Evolutionary conservation across 2,113 vertebrate species (phyloP).

Genomic region (Climacteris rufus): DNA sequence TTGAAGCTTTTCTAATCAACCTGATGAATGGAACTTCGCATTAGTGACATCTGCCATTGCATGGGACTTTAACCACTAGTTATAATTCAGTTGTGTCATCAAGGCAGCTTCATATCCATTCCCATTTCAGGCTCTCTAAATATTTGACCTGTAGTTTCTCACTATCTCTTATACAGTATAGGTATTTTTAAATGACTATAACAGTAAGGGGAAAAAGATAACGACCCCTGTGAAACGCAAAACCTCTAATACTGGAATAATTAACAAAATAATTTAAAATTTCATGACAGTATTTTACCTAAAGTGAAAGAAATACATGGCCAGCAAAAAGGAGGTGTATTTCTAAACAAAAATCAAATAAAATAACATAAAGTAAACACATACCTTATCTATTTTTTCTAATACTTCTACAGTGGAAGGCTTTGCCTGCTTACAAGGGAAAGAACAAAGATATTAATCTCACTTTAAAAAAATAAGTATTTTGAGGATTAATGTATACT

Average conservation of each 20-base stretch:
- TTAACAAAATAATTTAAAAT: neutral
- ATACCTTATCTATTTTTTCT: constrained; percentile 97
- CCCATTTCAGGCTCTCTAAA: neutral
- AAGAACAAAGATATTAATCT: constrained; percentile 27
- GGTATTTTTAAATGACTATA: neutral
- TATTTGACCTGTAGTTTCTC: neutral
- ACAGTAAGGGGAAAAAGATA: neutral
- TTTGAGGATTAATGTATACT: neutral
- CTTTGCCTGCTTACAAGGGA: constrained; percentile 80
- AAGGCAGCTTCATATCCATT: neutral
- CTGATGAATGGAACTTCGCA: neutral
- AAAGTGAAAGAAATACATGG: neutral
- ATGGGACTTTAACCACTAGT: neutral
- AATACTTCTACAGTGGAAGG: constrained; percentile 91
- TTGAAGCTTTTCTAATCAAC: neutral
- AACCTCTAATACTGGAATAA: neutral
- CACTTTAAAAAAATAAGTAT: neutral
- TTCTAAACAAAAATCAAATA: neutral
- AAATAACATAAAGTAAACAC: constrained; percentile 8
- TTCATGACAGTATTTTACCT: neutral
- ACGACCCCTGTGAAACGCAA: neutral
- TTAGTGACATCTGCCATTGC: neutral
- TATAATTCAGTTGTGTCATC: neutral
- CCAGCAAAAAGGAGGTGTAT: neutral
- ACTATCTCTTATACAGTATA: neutral